Evolutionary conservation across 2,113 vertebrate species (phyloP).

Genomic region (cattle (Bos taurus)): DNA sequence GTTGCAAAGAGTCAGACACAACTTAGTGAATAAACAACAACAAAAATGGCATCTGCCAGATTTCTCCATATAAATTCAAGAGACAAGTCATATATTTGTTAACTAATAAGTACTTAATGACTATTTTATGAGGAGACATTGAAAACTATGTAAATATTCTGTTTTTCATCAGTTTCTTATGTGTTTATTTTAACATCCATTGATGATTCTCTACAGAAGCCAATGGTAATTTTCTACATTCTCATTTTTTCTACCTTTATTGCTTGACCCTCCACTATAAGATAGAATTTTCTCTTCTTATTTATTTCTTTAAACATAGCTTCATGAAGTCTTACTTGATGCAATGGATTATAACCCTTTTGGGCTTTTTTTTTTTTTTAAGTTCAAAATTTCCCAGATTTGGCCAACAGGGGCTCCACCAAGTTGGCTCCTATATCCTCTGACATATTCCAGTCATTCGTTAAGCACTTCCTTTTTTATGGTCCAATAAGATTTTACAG

Average conservation of each 20-base stretch:
- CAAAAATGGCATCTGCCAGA: not conserved
- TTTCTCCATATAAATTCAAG: not conserved
- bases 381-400: not conserved
- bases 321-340: not conserved
- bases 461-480: not conserved
- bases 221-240: not conserved
- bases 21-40: not conserved
- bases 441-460: not conserved
- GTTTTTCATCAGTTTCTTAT: not conserved
- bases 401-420: not conserved
- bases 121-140: not conserved
- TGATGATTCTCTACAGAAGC: not conserved
- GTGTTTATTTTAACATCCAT: not conserved
- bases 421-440: not conserved
- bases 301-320: not conserved
- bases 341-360: not conserved
- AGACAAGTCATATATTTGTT: not conserved
- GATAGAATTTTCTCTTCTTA: not conserved
- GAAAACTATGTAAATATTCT: not conserved
- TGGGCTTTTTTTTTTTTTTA: not conserved
- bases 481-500: not conserved
- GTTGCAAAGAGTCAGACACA: not conserved
- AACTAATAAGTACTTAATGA: not conserved
- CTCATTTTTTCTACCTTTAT: not conserved
- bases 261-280: not conserved